Evolutionary conservation across 2,888 invertebrate species (phyloP), one percentile per base, ranked within the genome.

Genomic region (Tetramorium bicarinatum): DNA sequence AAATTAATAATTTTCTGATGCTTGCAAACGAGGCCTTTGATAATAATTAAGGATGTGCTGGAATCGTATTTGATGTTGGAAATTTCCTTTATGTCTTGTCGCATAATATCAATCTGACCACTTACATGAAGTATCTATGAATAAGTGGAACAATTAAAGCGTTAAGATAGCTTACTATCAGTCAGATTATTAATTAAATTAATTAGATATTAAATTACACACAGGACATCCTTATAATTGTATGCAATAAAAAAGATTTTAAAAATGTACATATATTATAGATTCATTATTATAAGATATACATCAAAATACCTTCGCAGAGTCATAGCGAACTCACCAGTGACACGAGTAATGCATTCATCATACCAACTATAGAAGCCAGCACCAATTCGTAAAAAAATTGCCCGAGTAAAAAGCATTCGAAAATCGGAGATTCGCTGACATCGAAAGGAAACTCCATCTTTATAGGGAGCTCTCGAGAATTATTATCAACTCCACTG

Each of bases 1-100:
- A 89, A 85, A 52, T 41, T 38, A 9, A 91, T 86, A 13, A 89
- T 87, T 9, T 76, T 87, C n/a, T 87, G 64, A 56, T 91, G 91
- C 21, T 76, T 85, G 6, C 62, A 15, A 18, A 87, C 74, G 8
- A 89, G 38, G 0, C 0, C 8, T 52, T 69, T 75, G n/a, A 84
- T 75, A 18, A 67, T 9, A n/a, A 15, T 15, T 29, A 75, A 41
- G 2, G 29, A 64, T 71, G 47, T 41, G 11, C 61, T 54, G 15
- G 49, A 8, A 41, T 81, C 25, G 34, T 81, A 38, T 61, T 74
- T 81, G 1, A 18, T 11, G 41, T 18, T 34, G 13, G 79, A 71
- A 47, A 90, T 76, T 34, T 79, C 64, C 18, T 9, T 25, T 7
- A 89, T 8, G 9, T 25, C 64, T 18, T 82, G 77, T 2, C 77